Percentiles rank a stretch among this genome's conserved stretches.
Evolutionary conservation across 37 sponge, comb jelly and placozoan species (phyloP).

Genomic region (Halichondria panicea): DNA sequence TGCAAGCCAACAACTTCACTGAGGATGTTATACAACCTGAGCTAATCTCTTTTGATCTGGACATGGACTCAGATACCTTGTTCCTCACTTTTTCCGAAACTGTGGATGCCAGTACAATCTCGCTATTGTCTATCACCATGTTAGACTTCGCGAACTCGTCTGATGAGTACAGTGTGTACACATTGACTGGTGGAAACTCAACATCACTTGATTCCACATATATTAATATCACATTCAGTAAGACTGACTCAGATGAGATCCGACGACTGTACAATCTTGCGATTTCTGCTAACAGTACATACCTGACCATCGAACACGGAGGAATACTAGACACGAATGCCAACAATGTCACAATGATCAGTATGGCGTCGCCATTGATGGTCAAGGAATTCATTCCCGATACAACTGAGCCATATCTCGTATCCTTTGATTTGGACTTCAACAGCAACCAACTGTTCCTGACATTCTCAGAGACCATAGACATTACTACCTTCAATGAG

Average conservation of each 20-base stretch:
- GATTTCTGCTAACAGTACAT: slow-evolving; percentile 59
- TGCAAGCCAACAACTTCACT: slow-evolving; percentile 47
- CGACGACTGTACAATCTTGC: slow-evolving; percentile 75
- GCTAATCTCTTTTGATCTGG: slow-evolving; percentile 69
- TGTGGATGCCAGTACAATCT: slow-evolving; percentile 70
- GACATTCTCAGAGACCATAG: slow-evolving; percentile 71
- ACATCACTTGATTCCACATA: slow-evolving; percentile 35
- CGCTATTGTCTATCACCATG: slow-evolving; percentile 42
- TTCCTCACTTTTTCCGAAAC: slow-evolving; percentile 84
- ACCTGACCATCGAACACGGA: slow-evolving; percentile 28
- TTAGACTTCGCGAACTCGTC: slow-evolving; percentile 48
- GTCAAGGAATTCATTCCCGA: slow-evolving; percentile 64
- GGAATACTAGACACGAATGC: slow-evolving; percentile 77
- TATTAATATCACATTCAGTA: slow-evolving; percentile 67
- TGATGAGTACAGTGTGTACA: slow-evolving; percentile 29
- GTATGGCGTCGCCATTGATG: slow-evolving; percentile 9
- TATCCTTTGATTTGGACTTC: slow-evolving; percentile 65
- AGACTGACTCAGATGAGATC: slow-evolving; percentile 76
- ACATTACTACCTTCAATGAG: slow-evolving; percentile 40
- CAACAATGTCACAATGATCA: slow-evolving; percentile 49
- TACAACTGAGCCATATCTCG: slow-evolving; percentile 58
- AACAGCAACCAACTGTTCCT: slow-evolving; percentile 39
- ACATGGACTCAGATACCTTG: slow-evolving; percentile 70
- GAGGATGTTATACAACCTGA: slow-evolving; percentile 71
- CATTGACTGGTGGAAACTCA: slow-evolving; percentile 40